Percentiles rank a stretch among this genome's conserved stretches.
Conservation (phyloP, 37 sponge, comb jelly and placozoan genomes). For the Mnemiopsis leidyi region DNA sequence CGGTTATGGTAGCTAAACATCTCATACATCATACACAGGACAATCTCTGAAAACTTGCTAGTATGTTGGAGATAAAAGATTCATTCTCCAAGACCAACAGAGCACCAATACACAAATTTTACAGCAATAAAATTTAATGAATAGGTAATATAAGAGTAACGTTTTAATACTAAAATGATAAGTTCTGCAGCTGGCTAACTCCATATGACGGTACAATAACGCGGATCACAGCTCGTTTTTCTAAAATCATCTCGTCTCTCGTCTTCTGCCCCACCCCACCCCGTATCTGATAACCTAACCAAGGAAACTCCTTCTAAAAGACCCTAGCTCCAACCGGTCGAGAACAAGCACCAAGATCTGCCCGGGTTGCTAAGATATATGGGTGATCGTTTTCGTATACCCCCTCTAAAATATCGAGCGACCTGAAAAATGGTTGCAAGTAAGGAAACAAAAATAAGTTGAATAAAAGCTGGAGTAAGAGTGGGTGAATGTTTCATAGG, state of each 20-base stretch:
- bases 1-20: not conserved
- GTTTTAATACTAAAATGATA: not conserved
- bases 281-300: not conserved
- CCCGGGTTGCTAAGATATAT: slow-evolving; percentile 37
- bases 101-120: no score
- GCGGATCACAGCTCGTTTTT: not conserved
- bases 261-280: no score
- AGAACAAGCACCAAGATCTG: slow-evolving; percentile 43
- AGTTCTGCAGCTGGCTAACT: not conserved
- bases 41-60: not conserved
- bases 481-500: no score
- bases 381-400: slow-evolving; percentile 55
- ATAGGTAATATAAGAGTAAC: not conserved
- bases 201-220: not conserved
- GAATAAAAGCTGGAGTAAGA: no score
- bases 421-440: no score
- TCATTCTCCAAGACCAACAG: no score
- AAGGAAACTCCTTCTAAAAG: not conserved
- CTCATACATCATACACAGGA: not conserved
- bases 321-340: slow-evolving; percentile 31
- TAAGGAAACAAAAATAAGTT: no score
- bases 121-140: no score
- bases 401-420: slow-evolving; percentile 29
- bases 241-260: not conserved
- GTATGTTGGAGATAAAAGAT: not conserved